Evolutionary conservation across 2,113 vertebrate genomes (phyloP), one percentile per base, ranked within the genome.

Genomic region (Forbesichthys papilliferus): DNA sequence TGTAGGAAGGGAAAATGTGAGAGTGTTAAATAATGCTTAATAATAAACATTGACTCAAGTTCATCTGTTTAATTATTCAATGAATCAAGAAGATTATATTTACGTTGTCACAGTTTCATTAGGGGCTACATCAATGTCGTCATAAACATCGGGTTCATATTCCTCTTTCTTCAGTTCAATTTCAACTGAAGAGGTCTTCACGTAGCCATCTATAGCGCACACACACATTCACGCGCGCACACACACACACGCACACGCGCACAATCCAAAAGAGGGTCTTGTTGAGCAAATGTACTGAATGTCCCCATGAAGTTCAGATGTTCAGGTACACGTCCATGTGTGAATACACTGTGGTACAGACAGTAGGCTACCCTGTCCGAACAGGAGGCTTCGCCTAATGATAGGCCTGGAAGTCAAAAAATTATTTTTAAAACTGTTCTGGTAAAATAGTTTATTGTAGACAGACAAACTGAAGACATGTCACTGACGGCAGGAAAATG

Each of bases 151-250:
- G 13, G 91, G 93, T 1, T 96, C 94, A 10, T 75, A 82, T 0
- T 86, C 75, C 18, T 47, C 1, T 9, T 80, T 87, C 77, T 96
- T 92, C 14, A 96, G 96, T 74, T 98, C 94, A n/a, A 98, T 95
- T 66, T 95, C 87, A 64, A 97, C 94, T 0, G 92, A 87, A 0
- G 93, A 92, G 6, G 93, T 98, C 91, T 97, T 98, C 61, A 98
- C 94, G 47, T 98, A 98, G 33, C 98, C 98, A 77, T 93, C 98
- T 99, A 82, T 60, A 86, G 73, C 16, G 11, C 6, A 8, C 51
- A 66, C 13, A 71, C 36, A 54, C 36, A 55, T 16, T 47, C 47
- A n/a, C 27, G 14, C 12, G 10, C 13, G 48, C 42, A 3, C 9
- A 61, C 34, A 55, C 10, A 46, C 36, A 42, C 36, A 42, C 7